A percentile compares a stretch with the other conserved stretches of the same genome.
Evolutionary conservation across 2,113 vertebrate genomes (phyloP).

Genomic region (Burhinus bistriatus): DNA sequence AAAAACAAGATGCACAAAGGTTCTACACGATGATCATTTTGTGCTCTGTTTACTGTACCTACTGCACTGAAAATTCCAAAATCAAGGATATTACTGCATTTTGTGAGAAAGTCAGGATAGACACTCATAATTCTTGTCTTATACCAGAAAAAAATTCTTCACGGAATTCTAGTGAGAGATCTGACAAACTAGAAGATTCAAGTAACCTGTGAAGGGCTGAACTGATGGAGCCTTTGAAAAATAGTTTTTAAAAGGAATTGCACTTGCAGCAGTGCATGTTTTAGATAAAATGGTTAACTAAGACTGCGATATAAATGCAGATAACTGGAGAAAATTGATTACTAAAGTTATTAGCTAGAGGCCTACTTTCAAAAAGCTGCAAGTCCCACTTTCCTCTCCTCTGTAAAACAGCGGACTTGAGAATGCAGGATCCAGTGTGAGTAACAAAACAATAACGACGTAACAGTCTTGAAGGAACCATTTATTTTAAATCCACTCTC

Average conservation of each 20-base stretch:
- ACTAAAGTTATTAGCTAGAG: neutral
- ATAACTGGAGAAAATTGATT: neutral
- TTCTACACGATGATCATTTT: accelerated
- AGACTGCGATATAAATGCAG: neutral
- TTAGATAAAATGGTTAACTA: neutral
- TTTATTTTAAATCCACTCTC: neutral
- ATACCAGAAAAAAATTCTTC: neutral
- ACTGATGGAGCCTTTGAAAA: neutral
- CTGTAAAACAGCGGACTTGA: neutral
- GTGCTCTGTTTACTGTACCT: neutral
- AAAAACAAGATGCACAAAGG: neutral
- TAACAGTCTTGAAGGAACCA: neutral
- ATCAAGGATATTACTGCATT: neutral
- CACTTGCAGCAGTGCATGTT: neutral
- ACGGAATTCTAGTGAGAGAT: neutral
- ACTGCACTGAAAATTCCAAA: neutral
- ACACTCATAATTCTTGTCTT: neutral
- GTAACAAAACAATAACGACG: neutral
- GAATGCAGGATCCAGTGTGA: neutral
- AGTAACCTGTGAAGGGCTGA: neutral
- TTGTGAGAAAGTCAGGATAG: neutral
- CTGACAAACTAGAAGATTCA: neutral
- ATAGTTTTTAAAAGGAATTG: neutral
- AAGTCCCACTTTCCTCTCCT: neutral
- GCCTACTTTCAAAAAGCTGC: neutral